Evolutionary conservation across 2,113 vertebrate genomes (phyloP).

Genomic region (Neopipo cinnamomea): DNA sequence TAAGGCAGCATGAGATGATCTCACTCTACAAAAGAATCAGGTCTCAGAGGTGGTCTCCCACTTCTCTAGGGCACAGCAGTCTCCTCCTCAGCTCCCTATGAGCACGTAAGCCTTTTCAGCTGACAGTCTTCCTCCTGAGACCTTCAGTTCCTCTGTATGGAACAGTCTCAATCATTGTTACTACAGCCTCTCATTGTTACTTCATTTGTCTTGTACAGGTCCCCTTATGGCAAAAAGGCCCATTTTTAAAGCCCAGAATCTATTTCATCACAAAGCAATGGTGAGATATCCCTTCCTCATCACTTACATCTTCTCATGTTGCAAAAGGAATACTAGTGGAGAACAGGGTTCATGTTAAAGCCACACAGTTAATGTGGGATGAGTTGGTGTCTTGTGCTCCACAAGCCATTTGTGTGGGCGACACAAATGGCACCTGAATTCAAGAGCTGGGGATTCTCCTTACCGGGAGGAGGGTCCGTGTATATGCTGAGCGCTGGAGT

Average conservation of each 20-base stretch:
- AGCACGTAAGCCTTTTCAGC: not conserved
- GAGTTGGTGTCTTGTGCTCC: not conserved
- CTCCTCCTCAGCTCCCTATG: not conserved
- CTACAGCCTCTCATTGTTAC: not conserved
- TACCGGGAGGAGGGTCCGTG: accelerated
- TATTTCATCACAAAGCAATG: not conserved
- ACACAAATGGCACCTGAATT: not conserved
- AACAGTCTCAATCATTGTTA: not conserved
- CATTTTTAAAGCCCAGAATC: not conserved
- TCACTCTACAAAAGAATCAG: not conserved
- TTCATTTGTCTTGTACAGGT: not conserved
- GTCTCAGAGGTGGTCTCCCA: not conserved
- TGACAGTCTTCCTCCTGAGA: not conserved
- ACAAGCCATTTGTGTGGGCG: too few species aligned
- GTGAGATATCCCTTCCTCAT: not conserved
- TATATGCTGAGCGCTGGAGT: not conserved
- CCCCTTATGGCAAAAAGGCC: not conserved
- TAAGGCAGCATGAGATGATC: not conserved
- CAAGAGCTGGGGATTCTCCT: not conserved
- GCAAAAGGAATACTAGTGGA: not conserved
- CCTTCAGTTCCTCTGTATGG: not conserved
- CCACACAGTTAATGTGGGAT: too few species aligned
- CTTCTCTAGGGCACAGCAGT: not conserved
- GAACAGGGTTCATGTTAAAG: not conserved
- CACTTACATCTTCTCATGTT: not conserved